These are phyloP conservation scores for Lutraria lutraria DNA, from an alignment of 2,888 invertebrate genomes.

Conservation along the genomic window DNA sequence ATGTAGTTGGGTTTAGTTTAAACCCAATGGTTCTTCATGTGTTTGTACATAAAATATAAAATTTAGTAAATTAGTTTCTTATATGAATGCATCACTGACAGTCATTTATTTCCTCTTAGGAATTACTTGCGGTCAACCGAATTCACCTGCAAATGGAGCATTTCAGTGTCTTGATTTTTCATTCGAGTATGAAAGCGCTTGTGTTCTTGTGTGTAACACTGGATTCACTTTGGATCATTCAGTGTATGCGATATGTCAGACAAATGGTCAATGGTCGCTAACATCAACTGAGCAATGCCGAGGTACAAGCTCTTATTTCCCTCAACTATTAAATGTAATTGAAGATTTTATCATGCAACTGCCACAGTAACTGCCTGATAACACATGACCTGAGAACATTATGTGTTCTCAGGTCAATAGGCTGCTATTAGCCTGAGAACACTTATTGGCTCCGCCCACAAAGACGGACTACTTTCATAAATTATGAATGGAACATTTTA, in stretches of 20 bases:
- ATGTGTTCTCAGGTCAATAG: too few relatives aligned
- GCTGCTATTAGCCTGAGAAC: too few relatives aligned
- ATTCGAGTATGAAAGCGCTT: conserved; percentile 14
- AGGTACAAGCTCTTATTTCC: background rate
- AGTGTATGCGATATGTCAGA: conserved; percentile 10
- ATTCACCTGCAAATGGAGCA: background rate
- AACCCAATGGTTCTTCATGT: background rate
- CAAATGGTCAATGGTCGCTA: background rate
- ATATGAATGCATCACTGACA: background rate
- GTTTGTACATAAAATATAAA: background rate
- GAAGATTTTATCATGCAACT: too few relatives aligned
- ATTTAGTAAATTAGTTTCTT: background rate
- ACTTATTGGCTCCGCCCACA: too few relatives aligned
- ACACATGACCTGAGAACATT: too few relatives aligned
- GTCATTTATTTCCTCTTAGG: background rate
- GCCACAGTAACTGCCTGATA: too few relatives aligned
- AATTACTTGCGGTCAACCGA: conserved; percentile 5
- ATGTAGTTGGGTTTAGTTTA: background rate
- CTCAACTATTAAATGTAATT: too few relatives aligned
- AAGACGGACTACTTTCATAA: too few relatives aligned
- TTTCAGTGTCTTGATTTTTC: background rate
- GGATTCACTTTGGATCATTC: background rate
- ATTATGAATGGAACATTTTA: too few relatives aligned
- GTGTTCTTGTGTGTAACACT: background rate
- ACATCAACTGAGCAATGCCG: background rate